These are phyloP conservation scores for Pseudolycoriella hygida DNA, from an alignment of 2,888 invertebrate genomes.

Conservation along the genomic window DNA sequence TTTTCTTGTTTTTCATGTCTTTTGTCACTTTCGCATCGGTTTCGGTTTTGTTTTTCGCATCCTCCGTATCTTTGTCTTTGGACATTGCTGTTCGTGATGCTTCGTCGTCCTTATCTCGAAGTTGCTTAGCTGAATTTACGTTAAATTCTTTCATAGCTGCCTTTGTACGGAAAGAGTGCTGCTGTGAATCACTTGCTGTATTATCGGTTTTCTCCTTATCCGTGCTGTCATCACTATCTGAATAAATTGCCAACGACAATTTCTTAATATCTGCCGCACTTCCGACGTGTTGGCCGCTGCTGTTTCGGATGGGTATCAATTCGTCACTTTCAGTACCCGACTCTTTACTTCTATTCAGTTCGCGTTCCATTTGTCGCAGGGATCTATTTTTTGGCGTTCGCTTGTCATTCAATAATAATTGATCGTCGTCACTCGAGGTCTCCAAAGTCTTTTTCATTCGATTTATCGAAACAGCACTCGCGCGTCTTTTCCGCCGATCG, in stretches of 20 bases:
- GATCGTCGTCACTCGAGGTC: slow-evolving; percentile 45
- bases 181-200: slow-evolving; percentile 48
- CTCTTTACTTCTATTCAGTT: slow-evolving; percentile 41
- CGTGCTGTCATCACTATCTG: slow-evolving; percentile 41
- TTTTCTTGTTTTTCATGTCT: slow-evolving; percentile 25
- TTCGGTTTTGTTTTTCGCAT: not conserved
- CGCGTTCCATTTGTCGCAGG: slow-evolving; percentile 55
- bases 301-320: slow-evolving; percentile 41
- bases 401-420: slow-evolving; percentile 10
- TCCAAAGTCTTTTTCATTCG: slow-evolving; percentile 24
- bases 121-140: slow-evolving; percentile 22
- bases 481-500: slow-evolving; percentile 1
- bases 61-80: slow-evolving; percentile 11
- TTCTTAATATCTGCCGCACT: slow-evolving; percentile 28
- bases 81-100: slow-evolving; percentile 9
- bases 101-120: slow-evolving; percentile 3
- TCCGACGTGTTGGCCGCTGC: slow-evolving; percentile 7
- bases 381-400: slow-evolving; percentile 34
- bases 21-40: slow-evolving; percentile 23
- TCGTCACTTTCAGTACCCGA: slow-evolving; percentile 68
- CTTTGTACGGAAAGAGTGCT: slow-evolving; percentile 56
- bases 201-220: slow-evolving; percentile 38
- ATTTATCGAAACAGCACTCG: not conserved
- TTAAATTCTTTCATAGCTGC: slow-evolving; percentile 73
- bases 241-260: slow-evolving; percentile 60